Evolutionary conservation across 2,113 vertebrate species (phyloP).

Genomic region (Antennarius striatus): DNA sequence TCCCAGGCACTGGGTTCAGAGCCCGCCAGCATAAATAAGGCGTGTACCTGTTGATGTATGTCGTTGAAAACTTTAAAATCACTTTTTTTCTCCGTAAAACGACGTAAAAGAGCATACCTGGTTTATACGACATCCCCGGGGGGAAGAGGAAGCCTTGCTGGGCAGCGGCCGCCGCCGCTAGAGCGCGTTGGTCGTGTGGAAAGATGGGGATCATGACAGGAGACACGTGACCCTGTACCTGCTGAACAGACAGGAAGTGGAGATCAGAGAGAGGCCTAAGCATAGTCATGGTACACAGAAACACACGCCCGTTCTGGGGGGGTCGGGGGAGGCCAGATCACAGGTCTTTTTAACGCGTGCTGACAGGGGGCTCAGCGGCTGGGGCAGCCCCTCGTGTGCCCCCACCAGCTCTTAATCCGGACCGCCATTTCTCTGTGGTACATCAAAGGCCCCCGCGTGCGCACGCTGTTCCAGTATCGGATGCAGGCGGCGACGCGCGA

Average conservation of each 20-base stretch:
- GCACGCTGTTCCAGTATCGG: slow-evolving; percentile 55
- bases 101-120: slow-evolving; percentile 83
- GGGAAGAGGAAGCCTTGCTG: slow-evolving; percentile 99
- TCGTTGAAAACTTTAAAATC: not conserved
- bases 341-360: slow-evolving; percentile 82
- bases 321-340: slow-evolving; percentile 83
- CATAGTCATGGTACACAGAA: slow-evolving; percentile 82
- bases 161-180: slow-evolving; percentile 97
- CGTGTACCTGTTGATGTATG: slow-evolving; percentile 4
- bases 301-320: slow-evolving; percentile 55
- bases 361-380: slow-evolving; percentile 85
- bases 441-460: slow-evolving; percentile 78
- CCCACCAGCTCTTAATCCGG: slow-evolving; percentile 77
- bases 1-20: slow-evolving; percentile 32
- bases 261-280: slow-evolving; percentile 89
- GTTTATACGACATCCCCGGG: slow-evolving; percentile 99
- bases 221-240: slow-evolving; percentile 99
- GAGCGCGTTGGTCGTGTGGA: slow-evolving; percentile 99
- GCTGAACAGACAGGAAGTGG: slow-evolving; percentile 87
- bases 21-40: slow-evolving; percentile 15
- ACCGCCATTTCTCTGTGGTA: slow-evolving; percentile 75
- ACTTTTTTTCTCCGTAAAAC: not conserved
- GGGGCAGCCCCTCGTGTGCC: slow-evolving; percentile 74
- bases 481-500: slow-evolving; percentile 29
- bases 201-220: slow-evolving; percentile 99